A percentile compares a stretch with the other conserved stretches of the same genome.
These are phyloP conservation scores for Ostrea edulis DNA, from an alignment of 1,140 invertebrate genomes.

Conservation along the genomic window DNA sequence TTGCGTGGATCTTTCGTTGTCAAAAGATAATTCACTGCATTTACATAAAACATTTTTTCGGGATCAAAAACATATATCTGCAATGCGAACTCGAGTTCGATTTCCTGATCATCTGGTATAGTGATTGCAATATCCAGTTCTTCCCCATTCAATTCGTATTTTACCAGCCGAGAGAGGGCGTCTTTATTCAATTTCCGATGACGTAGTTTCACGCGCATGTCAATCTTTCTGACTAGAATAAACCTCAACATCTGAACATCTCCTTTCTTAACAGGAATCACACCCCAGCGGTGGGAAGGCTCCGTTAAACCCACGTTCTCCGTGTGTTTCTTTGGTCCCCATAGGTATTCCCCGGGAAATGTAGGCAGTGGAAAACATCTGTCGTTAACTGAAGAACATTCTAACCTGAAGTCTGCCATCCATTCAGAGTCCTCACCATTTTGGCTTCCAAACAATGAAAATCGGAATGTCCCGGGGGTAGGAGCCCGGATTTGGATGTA, in stretches of 20 bases:
- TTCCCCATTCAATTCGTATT: background rate
- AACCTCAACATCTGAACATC: slow-evolving; percentile 39
- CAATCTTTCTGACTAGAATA: slow-evolving; percentile 36
- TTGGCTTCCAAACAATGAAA: slow-evolving; percentile 22
- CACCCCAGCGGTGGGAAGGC: slow-evolving; percentile 46
- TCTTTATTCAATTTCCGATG: background rate
- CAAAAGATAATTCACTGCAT: slow-evolving; percentile 48
- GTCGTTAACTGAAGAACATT: slow-evolving; percentile 43
- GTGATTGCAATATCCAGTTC: background rate
- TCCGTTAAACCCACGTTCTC: slow-evolving; percentile 39
- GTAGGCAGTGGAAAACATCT: slow-evolving; percentile 37
- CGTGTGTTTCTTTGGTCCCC: slow-evolving; percentile 47
- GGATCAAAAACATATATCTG: slow-evolving; percentile 35
- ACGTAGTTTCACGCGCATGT: slow-evolving; percentile 41
- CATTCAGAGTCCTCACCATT: slow-evolving; percentile 1
- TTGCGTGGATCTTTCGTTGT: slow-evolving; percentile 29
- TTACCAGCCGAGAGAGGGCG: background rate
- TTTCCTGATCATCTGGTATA: slow-evolving; percentile 6
- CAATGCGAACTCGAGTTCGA: slow-evolving; percentile 11
- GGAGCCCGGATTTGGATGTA: slow-evolving; percentile 41
- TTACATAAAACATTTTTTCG: slow-evolving; percentile 33
- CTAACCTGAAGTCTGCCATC: slow-evolving; percentile 47
- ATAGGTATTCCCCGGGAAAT: slow-evolving; percentile 37
- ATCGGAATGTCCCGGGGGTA: slow-evolving; percentile 29
- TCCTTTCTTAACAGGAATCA: slow-evolving; percentile 33